Base-by-base conservation (phyloP, 2,888 invertebrate genomes). In the Sipha maydis region DNA sequence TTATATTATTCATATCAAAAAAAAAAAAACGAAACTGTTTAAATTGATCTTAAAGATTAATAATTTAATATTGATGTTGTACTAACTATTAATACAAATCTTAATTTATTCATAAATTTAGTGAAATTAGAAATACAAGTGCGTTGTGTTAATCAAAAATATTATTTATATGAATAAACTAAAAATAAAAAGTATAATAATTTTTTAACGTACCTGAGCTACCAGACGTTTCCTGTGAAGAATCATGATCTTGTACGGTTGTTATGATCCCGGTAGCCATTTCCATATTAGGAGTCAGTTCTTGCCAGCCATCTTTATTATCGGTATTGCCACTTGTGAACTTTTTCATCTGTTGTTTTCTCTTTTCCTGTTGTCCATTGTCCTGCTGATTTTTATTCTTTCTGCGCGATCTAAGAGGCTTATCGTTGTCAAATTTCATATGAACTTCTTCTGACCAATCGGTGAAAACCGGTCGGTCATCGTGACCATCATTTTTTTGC, bases 221-320 rank as follows among this genome's bases (percentile, higher is more conserved):
- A 28, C 61, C 31, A 48, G 82, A 75, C 0, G 67, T 41, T 17
- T 88, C 88, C 48, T 41, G 88, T 67, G 88, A 88, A 61, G 88
- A 75, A 48, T 75, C 82, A 9, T 88, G 75, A 3, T 88, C 73
- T 69, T 80, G 78, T 17, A 88, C 82, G 8, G 88, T 41, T 34
- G 88, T 67, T 9, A 56, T 75, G 19, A 54, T 75, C 2, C 88
- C 88, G 1, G 88, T 88, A 9, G 88, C 88, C 8, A 88, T 88
- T 48, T 88, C 88, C 80, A 88, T 80, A 7, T 88, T 88, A 0
- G 88, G 88, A 67, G 82, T 82, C 19, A 88, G 38, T 82, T 88
- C 88, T 7, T 82, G 88, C 88, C 88, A 88, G 1, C 88, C 88
- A 28, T 82, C 82, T 31, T 88, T 82, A 4, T n/a, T 73, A 3